Base-by-base conservation (phyloP, 2,797 vertebrate species). In the Alosa sapidissima region DNA sequence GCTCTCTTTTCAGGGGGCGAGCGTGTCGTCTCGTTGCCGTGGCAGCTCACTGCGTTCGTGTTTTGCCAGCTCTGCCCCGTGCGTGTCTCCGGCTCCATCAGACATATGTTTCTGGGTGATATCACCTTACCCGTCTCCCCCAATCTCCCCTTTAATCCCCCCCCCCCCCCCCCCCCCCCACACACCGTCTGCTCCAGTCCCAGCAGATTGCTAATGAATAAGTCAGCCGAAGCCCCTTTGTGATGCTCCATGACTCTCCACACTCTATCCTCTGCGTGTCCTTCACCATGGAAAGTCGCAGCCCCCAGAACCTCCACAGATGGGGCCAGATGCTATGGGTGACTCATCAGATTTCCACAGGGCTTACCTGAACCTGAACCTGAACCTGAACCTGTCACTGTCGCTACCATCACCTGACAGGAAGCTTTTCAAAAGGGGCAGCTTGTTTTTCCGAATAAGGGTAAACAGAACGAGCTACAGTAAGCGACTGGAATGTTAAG, bases 191-290 rank as follows among this genome's bases (percentile, higher is more conserved):
- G 41, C 62, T 36, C 62, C 41, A 6, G 33, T 28, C 11, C 16
- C 55, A 68, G 48, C 19, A 24, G 83, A 72, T 14, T 72, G 65
- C 65, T 72, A 72, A 72, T 72, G 36, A 72, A 72, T 72, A 72
- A 72, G 33, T 24, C 65, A 13, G 28, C 36, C 82, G 2, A 6
- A 60, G 41, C 19, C 62, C 68, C 41, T 78, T 36, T 36, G 65
- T 72, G 11, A 36, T 33, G 9, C 65, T 36, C 65, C 13, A 10
- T 36, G 28, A 51, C 28, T 33, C 65, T 72, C 33, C 28, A 33
- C 65, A 36, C 65, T 72, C 13, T 16, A 11, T 36, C 28, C 13
- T 72, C 28, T 16, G 10, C 7, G 65, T 72, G 65, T 36, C n/a
- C 60, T 62, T 62, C 24, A 24, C n/a, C 24, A 5, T 24, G 28